These are phyloP conservation scores for Mercenaria mercenaria DNA, from an alignment of 1,140 invertebrate genomes.

Conservation along the genomic window DNA sequence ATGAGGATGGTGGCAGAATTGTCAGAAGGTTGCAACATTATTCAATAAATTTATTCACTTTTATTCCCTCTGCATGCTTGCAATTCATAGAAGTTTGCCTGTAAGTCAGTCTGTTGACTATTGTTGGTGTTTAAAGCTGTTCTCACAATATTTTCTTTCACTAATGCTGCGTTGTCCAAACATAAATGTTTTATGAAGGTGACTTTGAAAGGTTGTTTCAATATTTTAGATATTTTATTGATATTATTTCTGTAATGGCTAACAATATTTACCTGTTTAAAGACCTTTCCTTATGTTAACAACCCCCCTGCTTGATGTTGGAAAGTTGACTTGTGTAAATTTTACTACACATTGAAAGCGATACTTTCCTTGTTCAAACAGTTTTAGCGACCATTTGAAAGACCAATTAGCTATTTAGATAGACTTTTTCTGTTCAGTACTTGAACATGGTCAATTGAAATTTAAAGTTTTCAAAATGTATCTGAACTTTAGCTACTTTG, in stretches of 20 bases:
- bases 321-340: slow-evolving; percentile 3
- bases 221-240: slow-evolving; percentile 21
- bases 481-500: too few species aligned
- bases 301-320: not conserved
- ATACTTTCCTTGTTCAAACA: not conserved
- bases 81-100: too few species aligned
- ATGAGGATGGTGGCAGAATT: too few species aligned
- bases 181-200: slow-evolving; percentile 1
- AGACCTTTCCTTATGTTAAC: not conserved
- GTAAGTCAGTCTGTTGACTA: too few species aligned
- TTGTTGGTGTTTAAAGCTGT: not conserved
- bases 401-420: not conserved
- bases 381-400: not conserved
- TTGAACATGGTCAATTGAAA: not conserved
- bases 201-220: not conserved
- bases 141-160: slow-evolving; percentile 20
- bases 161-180: not conserved
- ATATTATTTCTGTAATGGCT: not conserved
- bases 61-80: too few species aligned
- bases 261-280: slow-evolving; percentile 23
- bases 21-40: too few species aligned
- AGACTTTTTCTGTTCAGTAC: not conserved
- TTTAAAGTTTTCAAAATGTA: too few species aligned
- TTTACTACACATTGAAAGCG: not conserved
- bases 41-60: too few species aligned